Base-by-base conservation (phyloP, 2,797 vertebrate species). In the Fistularia tabacaria region DNA sequence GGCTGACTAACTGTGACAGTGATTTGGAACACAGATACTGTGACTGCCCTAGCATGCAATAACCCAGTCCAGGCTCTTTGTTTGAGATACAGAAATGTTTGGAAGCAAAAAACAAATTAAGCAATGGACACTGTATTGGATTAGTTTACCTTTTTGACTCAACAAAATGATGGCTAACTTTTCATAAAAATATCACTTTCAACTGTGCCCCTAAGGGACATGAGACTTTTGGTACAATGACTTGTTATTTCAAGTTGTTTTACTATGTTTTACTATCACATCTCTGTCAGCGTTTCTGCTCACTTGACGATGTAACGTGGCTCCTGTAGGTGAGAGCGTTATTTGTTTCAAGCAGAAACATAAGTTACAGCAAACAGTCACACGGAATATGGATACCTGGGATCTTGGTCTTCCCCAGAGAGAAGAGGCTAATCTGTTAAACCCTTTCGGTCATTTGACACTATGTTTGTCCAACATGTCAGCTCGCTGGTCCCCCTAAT, bases 381-480 rank as follows among this genome's bases (percentile, higher is more conserved):
- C 46, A 63, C 14, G 68, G 59, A 61, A 75, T 71, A 79, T 62
- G 74, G 81, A 87, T 83, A 82, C 74, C 72, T 67, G 62, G 58
- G 60, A 51, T 69, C 44, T 38, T 52, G 65, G 69, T 77, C 59
- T 54, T 73, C 79, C 70, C 71, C 53, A 9, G 46, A 64, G 71
- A 71, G 64, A 58, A 64, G 64, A 71, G 65, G 59, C 76, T 78
- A 81, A 82, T 84, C 84, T 83, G 62, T 74, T 66, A 62, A 79
- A 85, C 71, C 79, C 5, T 78, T 79, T 80, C 77, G 77, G 69
- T 55, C 51, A 47, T 47, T 61, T 56, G 77, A 83, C 49, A 46
- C 61, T 53, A 48, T 53, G 62, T 82, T 81, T 84, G 81, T 79
- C 77, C 78, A 71, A 81, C 75, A 82, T 80, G 83, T 85, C 83